Evolutionary conservation across 2,797 vertebrate species (phyloP), one percentile per base, ranked within the genome.

Genomic region (Distichodus sexfasciatus): DNA sequence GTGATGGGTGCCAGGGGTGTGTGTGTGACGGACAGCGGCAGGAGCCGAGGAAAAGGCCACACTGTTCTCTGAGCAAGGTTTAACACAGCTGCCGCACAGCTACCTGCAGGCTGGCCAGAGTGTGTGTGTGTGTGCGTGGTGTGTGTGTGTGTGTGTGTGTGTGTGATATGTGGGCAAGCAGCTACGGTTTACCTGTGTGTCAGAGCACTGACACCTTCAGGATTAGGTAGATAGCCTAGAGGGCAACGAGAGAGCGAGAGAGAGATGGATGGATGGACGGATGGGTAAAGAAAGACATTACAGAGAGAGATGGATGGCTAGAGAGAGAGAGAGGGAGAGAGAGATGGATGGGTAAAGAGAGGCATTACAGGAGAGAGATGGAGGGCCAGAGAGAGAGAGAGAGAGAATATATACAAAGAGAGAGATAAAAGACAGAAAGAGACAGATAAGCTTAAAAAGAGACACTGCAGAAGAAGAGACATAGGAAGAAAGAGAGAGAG

Each of bases 131-230:
- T 85, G 82, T 80, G 77, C 82, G 77, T 74, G 78, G 59, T 57
- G 29, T 62, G 63, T 57, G 65, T 48, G 50, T 57, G 65, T 57
- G 58, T 54, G 68, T 41, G 48, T 40, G 53, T 58, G 61, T 65
- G 51, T 59, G 60, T 53, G 31, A 36, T 75, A 54, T 71, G 77
- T 63, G 51, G 66, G 75, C 69, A n/a, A 79, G 67, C 66, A 57
- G 78, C 59, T 66, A 76, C 58, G 71, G 50, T 63, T 79, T 75
- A 78, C 60, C 75, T 60, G 48, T 82, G 75, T 78, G 75, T 66
- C 76, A 84, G 84, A 85, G 79, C 85, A 64, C 66, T 81, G 79
- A 82, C 81, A 83, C 76, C 76, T 83, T 80, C 36, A 83, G 81
- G 82, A 87, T 84, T 72, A 69, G 73, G 28, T 40, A 60, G 77